These are phyloP conservation scores for Drosophila meridiana DNA, from an alignment of 2,888 invertebrate species.

Conservation along the genomic window DNA sequence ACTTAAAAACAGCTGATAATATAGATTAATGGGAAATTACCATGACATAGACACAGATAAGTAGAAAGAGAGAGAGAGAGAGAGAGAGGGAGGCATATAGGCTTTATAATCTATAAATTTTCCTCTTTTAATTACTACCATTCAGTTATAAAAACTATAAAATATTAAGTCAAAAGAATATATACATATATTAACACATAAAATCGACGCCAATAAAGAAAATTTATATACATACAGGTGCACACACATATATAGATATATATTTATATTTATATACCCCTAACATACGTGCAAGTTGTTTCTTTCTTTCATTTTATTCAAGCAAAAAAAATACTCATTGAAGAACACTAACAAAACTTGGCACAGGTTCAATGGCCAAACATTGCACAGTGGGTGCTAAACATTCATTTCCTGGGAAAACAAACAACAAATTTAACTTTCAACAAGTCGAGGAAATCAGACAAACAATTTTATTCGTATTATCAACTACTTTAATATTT, in stretches of 20 bases:
- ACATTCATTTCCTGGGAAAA: background rate
- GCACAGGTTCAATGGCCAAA: constrained; percentile 83
- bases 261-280: constrained; percentile 4
- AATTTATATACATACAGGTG: constrained; percentile 19
- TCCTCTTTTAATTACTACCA: constrained; percentile 44
- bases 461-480: background rate
- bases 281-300: constrained; percentile 11
- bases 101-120: background rate
- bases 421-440: background rate
- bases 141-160: constrained; percentile 58
- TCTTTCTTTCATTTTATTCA: background rate
- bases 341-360: constrained; percentile 63
- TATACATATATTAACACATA: constrained; percentile 58
- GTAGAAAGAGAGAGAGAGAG: background rate
- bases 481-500: background rate
- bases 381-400: constrained; percentile 10
- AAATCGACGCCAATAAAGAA: constrained; percentile 57
- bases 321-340: constrained; percentile 12
- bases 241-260: background rate
- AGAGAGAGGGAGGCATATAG: too few species aligned
- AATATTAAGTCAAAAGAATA: constrained; percentile 53
- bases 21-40: background rate
- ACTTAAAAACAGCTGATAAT: background rate
- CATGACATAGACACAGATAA: constrained; percentile 6
- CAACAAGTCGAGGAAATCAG: background rate